Evolutionary conservation across 2,113 vertebrate genomes (phyloP), one percentile per base, ranked within the genome.

Genomic region (Coptodon rendalli): DNA sequence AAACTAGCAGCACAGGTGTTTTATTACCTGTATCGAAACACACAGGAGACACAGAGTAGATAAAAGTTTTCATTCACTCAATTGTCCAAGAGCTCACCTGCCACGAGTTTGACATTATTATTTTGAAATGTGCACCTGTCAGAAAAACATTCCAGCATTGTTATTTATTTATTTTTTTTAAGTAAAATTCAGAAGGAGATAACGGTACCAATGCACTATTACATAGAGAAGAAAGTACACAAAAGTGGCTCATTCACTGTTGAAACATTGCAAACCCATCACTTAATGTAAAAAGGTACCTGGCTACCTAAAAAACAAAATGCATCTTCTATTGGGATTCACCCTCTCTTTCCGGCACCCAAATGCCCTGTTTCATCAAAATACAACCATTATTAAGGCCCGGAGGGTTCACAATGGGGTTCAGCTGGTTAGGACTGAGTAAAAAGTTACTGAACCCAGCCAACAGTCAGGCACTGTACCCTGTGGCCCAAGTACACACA

Each of bases 341-440:
- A 22, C 5, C 36, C 0, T 14, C 36, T 71, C 36, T 71, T 43
- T 71, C 63, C 5, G 3, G n/a, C 36, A 71, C 12, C 12, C n/a
- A 71, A 6, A 24, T 71, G 4, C 12, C 7, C 63, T 0, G 12
- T 43, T 71, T 43, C 63, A 40, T 40, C 36, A 71, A 71, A 14
- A 40, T 43, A 40, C 36, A 8, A 24, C 19, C 2, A 66, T 40
- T 68, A 68, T 10, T 9, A 22, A 68, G n/a, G 0, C 6, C 63
- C 1, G 0, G 11, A 68, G 63, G 36, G 11, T 9, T 19, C n/a
- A 40, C 63, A 68, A 4, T 68, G 63, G 34, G 19, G 2, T 14
- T 40, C 0, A 40, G 31, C 17, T 66, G 31, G 31, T 36, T 36
- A 66, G 0, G 11, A 40, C 63, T 40, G 34, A 40, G 11, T 4